phyloP scores from a whole-genome alignment of 1,140 invertebrate species.

The Diorhabda elongata region DNA sequence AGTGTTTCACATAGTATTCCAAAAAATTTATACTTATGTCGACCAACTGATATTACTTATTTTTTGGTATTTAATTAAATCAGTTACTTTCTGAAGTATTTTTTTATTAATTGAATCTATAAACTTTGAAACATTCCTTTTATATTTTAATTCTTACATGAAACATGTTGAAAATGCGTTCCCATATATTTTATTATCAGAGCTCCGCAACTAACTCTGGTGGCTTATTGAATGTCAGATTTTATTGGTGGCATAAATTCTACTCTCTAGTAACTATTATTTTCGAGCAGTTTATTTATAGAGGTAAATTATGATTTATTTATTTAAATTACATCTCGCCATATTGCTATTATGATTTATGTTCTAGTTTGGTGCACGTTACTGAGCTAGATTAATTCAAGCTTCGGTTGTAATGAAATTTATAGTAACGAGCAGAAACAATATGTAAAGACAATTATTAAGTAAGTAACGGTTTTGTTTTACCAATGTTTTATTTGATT shows the following conservation, averaged over 20 bases:
- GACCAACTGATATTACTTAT: no score
- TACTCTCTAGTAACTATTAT: slow-evolving; percentile 13
- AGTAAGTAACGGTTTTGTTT: no score
- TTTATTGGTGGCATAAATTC: slow-evolving; percentile 16
- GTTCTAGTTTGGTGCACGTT: slow-evolving; percentile 10
- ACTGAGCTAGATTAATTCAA: slow-evolving; percentile 8
- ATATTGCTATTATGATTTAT: slow-evolving; percentile 17
- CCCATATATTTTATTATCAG: neutral
- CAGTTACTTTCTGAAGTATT: no score
- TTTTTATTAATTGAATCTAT: no score
- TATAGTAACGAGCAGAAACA: neutral
- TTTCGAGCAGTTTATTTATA: slow-evolving; percentile 16
- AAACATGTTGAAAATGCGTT: no score
- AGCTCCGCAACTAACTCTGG: neutral
- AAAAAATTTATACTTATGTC: no score
- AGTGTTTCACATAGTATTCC: no score
- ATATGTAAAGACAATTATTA: no score
- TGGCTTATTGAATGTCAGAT: slow-evolving; percentile 18
- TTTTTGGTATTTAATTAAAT: no score
- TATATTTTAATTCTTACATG: no score
- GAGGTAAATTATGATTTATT: slow-evolving; percentile 19
- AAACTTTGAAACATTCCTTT: no score
- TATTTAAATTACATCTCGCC: slow-evolving; percentile 19
- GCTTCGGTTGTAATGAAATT: slow-evolving; percentile 9
- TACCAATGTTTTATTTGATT: no score